phyloP scores from a whole-genome alignment of 2,888 invertebrate species.

The Diaphora mendica region DNA sequence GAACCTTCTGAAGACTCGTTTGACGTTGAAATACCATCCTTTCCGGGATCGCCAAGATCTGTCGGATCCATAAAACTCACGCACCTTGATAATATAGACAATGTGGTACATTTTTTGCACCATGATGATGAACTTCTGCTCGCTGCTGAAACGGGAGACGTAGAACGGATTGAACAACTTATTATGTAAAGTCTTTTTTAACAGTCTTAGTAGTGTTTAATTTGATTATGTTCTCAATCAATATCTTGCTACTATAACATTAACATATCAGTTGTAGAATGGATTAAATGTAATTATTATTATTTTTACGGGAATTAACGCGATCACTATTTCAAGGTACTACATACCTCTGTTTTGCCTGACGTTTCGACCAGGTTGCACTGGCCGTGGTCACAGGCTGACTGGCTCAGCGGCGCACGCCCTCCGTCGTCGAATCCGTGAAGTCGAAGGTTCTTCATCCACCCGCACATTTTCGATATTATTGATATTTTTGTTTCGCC shows the following conservation, averaged over 20 bases:
- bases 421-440: too few relatives aligned
- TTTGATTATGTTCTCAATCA: not conserved
- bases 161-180: conserved; percentile 53
- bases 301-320: too few relatives aligned
- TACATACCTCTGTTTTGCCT: too few relatives aligned
- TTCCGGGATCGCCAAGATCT: conserved; percentile 61
- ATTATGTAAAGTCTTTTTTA: conserved; percentile 56
- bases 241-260: not conserved
- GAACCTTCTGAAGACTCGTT: conserved; percentile 65
- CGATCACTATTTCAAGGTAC: too few relatives aligned
- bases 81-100: conserved; percentile 32
- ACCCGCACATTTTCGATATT: too few relatives aligned
- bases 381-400: too few relatives aligned
- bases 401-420: too few relatives aligned
- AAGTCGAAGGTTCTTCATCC: too few relatives aligned
- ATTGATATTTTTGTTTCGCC: too few relatives aligned
- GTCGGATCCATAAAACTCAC: not conserved
- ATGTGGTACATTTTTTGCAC: conserved; percentile 67
- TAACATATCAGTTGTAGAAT: not conserved
- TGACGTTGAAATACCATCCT: conserved; percentile 65
- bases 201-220: not conserved
- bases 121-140: conserved; percentile 66
- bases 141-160: conserved; percentile 73
- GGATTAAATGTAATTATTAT: too few relatives aligned
- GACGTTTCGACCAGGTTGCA: too few relatives aligned